Evolutionary conservation across 2,113 vertebrate genomes (phyloP), one percentile per base, ranked within the genome.

Genomic region (Lophius piscatorius): DNA sequence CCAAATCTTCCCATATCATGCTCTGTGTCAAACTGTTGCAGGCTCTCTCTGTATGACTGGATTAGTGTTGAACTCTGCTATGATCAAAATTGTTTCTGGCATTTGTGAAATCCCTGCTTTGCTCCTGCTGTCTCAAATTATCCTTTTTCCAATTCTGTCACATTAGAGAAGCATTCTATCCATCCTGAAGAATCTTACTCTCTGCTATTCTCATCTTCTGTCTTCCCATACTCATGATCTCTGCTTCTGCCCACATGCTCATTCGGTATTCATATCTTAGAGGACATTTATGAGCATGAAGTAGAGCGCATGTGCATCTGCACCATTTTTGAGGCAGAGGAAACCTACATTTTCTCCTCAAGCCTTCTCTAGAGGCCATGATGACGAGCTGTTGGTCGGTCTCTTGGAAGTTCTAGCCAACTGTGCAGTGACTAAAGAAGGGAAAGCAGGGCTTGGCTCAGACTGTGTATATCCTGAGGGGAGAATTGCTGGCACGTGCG

Each of bases 221-320:
- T 62, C 67, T 74, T 74, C 48, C 76, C 65, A 64, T 80, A 61
- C 45, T 77, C 58, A 58, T 55, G 67, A 70, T 51, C 74, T 67
- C 75, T 80, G 55, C 60, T 50, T n/a, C 79, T 78, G 69, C 81
- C 83, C 83, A 87, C 81, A 88, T 78, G 63, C 79, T 87, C 84
- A 81, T 87, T 80, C 83, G 83, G 57, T 87, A 84, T 86, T 87
- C 78, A 86, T 88, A 85, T 84, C 84, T 84, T 70, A 81, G 78
- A 81, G 77, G 69, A 79, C 71, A 80, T 83, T 79, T 78, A 70
- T 76, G 73, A 78, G 66, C 72, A 59, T 81, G 72, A 81, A 80
- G n/a, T n/a, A 82, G 41, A 5, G 47, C 80, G 61, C 31, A 26
- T 57, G 76, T 68, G 78, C 71, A 81, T 86, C 78, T 77, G 75